These are phyloP conservation scores for Neocrepidodera transversa DNA, from an alignment of 2,888 invertebrate species.

Conservation along the genomic window DNA sequence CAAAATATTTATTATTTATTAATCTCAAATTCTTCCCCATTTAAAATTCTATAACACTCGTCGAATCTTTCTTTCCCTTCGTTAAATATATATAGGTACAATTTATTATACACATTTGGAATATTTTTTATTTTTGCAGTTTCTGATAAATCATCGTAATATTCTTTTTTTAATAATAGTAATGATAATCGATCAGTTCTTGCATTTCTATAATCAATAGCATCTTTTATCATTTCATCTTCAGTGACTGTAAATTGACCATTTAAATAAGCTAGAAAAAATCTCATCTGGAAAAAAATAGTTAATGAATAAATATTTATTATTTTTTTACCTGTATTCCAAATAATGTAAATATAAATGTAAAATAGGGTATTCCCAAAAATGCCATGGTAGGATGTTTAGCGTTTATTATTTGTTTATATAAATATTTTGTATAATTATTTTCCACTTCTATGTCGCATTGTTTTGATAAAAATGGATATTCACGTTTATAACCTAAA, in stretches of 20 bases:
- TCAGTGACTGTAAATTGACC: slow-evolving; percentile 64
- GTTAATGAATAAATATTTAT: too few relatives aligned
- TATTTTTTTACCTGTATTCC: slow-evolving; percentile 84
- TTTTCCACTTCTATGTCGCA: slow-evolving; percentile 77
- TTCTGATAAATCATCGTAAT: slow-evolving; percentile 72
- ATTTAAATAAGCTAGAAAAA: slow-evolving; percentile 67
- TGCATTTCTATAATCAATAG: slow-evolving; percentile 66
- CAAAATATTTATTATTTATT: too few relatives aligned
- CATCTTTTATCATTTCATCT: slow-evolving; percentile 68
- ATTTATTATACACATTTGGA: slow-evolving; percentile 71
- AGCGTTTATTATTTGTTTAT: slow-evolving; percentile 86
- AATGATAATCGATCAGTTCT: slow-evolving; percentile 76
- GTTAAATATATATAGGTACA: slow-evolving; percentile 67
- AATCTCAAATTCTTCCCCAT: slow-evolving; percentile 69
- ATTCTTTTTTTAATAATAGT: slow-evolving; percentile 69
- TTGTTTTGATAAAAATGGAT: slow-evolving; percentile 64
- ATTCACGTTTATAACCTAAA: slow-evolving; percentile 62
- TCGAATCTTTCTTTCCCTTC: slow-evolving; percentile 69
- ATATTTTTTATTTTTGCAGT: slow-evolving; percentile 70
- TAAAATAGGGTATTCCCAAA: slow-evolving; percentile 82
- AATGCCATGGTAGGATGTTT: slow-evolving; percentile 81
- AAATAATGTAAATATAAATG: slow-evolving; percentile 85
- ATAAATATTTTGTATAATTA: slow-evolving; percentile 81
- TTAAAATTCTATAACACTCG: slow-evolving; percentile 70
- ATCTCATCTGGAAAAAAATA: slow-evolving; percentile 65